These are phyloP conservation scores for Electrona antarctica DNA, from an alignment of 2,113 vertebrate species.

Conservation along the genomic window DNA sequence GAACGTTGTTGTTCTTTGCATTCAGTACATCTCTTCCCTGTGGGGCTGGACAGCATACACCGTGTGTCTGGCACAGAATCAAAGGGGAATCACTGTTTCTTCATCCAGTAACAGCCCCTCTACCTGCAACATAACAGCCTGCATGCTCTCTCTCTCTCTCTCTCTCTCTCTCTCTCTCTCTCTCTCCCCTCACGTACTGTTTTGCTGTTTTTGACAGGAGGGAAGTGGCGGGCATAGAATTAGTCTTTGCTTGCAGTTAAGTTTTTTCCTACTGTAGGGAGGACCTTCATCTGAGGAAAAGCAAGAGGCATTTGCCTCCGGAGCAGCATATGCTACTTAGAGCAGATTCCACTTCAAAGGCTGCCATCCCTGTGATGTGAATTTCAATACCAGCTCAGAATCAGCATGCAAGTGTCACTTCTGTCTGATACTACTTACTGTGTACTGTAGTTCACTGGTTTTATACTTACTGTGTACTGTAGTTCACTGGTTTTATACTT, in stretches of 20 bases:
- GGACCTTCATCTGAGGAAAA: constrained; percentile 14
- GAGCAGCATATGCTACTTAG: constrained; percentile 13
- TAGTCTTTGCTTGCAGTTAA: constrained; percentile 23
- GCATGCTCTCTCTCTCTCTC: neutral
- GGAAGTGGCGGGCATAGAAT: constrained; percentile 26
- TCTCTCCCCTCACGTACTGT: neutral
- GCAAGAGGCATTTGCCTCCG: neutral
- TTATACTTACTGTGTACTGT: too few relatives aligned
- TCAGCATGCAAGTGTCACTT: constrained; percentile 16
- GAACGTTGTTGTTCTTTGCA: constrained; percentile 41
- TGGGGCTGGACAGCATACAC: constrained; percentile 64
- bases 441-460: neutral
- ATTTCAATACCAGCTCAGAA: constrained; percentile 23
- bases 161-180: neutral
- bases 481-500: too few relatives aligned
- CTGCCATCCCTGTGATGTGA: constrained; percentile 11
- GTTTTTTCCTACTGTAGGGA: constrained; percentile 22
- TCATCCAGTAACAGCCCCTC: constrained; percentile 53
- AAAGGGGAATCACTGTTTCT: constrained; percentile 57
- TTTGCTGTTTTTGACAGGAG: constrained; percentile 24
- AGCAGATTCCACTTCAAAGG: constrained; percentile 15
- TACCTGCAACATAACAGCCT: constrained; percentile 19
- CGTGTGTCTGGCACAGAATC: constrained; percentile 66
- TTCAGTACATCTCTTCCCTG: constrained; percentile 59
- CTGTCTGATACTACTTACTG: neutral